Conservation (phyloP, 2,113 vertebrate genomes). For the Aphyosemion australe region DNA sequence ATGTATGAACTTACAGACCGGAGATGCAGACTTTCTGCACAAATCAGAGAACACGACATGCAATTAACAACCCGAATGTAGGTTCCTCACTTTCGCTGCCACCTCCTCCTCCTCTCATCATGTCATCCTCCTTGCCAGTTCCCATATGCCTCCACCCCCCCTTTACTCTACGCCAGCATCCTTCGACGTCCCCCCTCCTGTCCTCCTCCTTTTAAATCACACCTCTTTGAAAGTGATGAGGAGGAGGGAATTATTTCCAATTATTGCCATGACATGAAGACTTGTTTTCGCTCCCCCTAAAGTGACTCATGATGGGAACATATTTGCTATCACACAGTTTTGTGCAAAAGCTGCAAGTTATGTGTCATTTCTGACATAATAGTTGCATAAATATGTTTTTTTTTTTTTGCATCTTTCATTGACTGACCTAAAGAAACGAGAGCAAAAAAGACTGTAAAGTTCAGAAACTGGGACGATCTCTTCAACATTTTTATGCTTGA, state of each 20-base stretch:
- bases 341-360: not conserved
- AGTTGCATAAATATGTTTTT: not conserved
- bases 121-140: slow-evolving; percentile 5
- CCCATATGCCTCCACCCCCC: not conserved
- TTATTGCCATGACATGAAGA: not conserved
- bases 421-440: not conserved
- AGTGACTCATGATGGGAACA: not conserved
- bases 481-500: not conserved
- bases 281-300: not conserved
- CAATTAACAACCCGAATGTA: slow-evolving; percentile 21
- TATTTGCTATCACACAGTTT: not conserved
- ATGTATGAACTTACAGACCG: not conserved
- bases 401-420: not conserved
- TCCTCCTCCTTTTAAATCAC: slow-evolving; percentile 2
- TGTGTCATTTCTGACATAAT: not conserved
- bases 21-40: not conserved
- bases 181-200: not conserved
- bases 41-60: slow-evolving; percentile 6
- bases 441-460: not conserved
- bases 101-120: slow-evolving; percentile 12
- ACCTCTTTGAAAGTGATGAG: slow-evolving; percentile 4
- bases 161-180: slow-evolving; percentile 1
- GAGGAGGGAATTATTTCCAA: not conserved
- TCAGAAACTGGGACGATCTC: not conserved
- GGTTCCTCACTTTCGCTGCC: not conserved